A percentile compares a stretch with the other conserved stretches of the same genome.
Evolutionary conservation across 2,888 invertebrate species (phyloP).

Genomic region (Trachelus troglodyta): DNA sequence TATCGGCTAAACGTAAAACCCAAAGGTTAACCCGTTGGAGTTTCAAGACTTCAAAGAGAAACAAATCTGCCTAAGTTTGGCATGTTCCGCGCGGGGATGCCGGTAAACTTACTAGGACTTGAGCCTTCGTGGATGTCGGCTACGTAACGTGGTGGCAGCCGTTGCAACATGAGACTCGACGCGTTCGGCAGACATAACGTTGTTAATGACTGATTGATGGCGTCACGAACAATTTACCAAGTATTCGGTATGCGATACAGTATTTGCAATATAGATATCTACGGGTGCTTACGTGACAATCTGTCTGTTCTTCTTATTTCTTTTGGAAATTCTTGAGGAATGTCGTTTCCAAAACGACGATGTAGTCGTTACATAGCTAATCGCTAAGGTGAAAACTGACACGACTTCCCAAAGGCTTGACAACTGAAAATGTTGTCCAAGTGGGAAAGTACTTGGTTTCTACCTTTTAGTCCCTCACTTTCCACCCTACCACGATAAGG

Average conservation of each 20-base stretch:
- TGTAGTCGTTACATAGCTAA: not conserved
- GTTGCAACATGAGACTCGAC: conserved; percentile 20
- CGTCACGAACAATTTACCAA: conserved; percentile 5
- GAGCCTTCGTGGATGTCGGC: not conserved
- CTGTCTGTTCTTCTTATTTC: not conserved
- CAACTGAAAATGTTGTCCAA: too few relatives aligned
- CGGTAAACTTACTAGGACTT: not conserved
- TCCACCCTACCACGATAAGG: not conserved
- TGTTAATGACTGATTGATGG: conserved; percentile 31
- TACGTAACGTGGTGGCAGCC: conserved; percentile 8
- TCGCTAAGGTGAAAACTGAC: not conserved
- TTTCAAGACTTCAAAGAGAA: not conserved
- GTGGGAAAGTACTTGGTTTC: not conserved
- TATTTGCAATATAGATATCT: not conserved
- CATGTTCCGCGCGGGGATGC: not conserved
- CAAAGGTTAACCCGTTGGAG: not conserved
- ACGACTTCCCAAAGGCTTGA: too few relatives aligned
- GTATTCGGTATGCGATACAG: not conserved
- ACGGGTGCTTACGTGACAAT: not conserved
- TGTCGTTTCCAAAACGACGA: not conserved
- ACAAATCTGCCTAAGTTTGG: not conserved
- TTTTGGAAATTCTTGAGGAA: not conserved
- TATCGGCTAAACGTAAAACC: not conserved
- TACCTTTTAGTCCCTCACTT: not conserved
- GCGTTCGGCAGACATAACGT: conserved; percentile 11